phyloP scores from a whole-genome alignment of 2,797 vertebrate genomes.

The Octomys mimax region DNA sequence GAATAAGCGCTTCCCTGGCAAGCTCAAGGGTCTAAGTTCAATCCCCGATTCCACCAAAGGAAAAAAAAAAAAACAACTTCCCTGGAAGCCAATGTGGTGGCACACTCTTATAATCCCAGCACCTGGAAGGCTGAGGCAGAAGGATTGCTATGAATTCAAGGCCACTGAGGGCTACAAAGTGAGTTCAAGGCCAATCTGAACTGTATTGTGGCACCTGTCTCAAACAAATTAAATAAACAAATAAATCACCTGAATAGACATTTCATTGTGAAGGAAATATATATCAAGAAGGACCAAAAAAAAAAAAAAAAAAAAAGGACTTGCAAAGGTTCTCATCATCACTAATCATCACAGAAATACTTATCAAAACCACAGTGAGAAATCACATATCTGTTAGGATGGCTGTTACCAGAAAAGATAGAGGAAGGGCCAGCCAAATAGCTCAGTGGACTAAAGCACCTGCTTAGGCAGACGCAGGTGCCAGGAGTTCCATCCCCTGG shows the following conservation, averaged over 20 bases:
- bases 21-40: too few relatives aligned
- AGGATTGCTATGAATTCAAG: not conserved
- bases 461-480: too few relatives aligned
- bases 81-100: not conserved
- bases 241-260: not conserved
- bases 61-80: too few relatives aligned
- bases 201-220: not conserved
- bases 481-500: too few relatives aligned
- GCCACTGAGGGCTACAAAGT: too few relatives aligned
- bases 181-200: too few relatives aligned
- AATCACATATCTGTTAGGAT: not conserved
- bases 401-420: not conserved
- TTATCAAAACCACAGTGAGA: not conserved
- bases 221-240: not conserved
- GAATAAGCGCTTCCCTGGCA: too few relatives aligned
- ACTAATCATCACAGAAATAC: not conserved
- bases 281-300: not conserved
- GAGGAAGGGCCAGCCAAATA: too few relatives aligned
- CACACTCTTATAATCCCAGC: not conserved
- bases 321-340: not conserved
- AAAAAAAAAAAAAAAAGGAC: not conserved
- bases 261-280: not conserved
- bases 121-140: not conserved
- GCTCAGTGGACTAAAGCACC: too few relatives aligned
- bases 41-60: too few relatives aligned